A percentile compares a stretch with the other conserved stretches of the same genome.
Evolutionary conservation across 2,888 invertebrate species (phyloP).

Genomic region (Peribatodes rhomboidaria): DNA sequence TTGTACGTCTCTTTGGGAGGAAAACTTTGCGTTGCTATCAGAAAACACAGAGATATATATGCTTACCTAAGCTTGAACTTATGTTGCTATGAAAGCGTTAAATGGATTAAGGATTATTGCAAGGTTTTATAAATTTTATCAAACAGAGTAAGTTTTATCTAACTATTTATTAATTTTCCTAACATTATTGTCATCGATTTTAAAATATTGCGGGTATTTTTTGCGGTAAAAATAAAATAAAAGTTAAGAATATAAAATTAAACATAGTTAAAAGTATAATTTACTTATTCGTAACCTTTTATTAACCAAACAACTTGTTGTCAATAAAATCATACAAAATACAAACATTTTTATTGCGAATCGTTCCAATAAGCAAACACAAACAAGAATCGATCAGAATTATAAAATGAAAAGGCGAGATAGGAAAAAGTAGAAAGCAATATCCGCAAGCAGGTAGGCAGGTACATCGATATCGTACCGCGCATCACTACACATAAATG

Average conservation of each 20-base stretch:
- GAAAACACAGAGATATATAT: background rate
- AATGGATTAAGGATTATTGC: background rate
- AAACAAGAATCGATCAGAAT: constrained; percentile 4
- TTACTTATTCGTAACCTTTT: too few species aligned
- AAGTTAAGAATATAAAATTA: too few species aligned
- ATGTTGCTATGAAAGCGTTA: background rate
- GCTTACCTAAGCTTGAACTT: too few species aligned
- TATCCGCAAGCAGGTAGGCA: constrained; percentile 1
- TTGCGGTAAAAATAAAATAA: too few species aligned
- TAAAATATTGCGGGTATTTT: too few species aligned
- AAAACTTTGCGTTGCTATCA: constrained; percentile 2
- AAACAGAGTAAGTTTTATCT: background rate
- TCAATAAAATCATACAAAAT: too few species aligned
- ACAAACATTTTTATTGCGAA: background rate
- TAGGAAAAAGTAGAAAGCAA: constrained; percentile 13
- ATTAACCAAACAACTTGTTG: too few species aligned
- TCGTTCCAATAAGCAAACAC: constrained; percentile 6
- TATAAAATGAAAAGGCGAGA: constrained; percentile 9
- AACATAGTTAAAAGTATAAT: too few species aligned
- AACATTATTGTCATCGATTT: too few species aligned
- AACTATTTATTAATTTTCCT: too few species aligned
- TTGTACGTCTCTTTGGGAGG: constrained; percentile 24
- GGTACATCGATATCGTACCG: constrained; percentile 9
- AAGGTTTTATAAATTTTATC: background rate
- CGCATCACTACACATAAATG: constrained; percentile 37